Base-by-base conservation (phyloP, 2,888 invertebrate genomes). In the Pachycephus smyrnensis region DNA sequence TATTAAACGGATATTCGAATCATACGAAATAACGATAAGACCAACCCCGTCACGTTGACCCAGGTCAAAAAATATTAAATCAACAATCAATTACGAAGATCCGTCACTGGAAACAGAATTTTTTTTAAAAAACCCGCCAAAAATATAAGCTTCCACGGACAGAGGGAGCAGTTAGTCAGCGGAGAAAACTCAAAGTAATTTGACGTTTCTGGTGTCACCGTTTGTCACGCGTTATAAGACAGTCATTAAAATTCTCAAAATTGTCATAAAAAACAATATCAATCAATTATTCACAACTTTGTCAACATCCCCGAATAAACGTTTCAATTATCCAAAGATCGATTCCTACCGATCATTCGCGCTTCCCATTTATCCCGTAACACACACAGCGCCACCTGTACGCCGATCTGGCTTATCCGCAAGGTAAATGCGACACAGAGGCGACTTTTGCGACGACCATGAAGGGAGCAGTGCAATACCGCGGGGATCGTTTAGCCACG, bases 371-470 rank as follows among this genome's bases (percentile, higher is more conserved):
- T 33, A 31, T 32, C 32, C 71, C 71, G 71, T 9, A 33, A 23
- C 71, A 31, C 71, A 71, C 31, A 9, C 9, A 71, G 71, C 71
- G 71, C 71, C 71, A 71, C 71, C 71, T 71, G 71, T 31, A n/a
- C 55, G 55, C 55, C 55, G 55, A 55, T 23, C 55, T 23, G 55
- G 55, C 55, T 55, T 55, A 55, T 55, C 55, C 55, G 55, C 55
- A 23, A 55, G 55, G 55, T 23, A 55, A 55, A 0, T 23, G 23
- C 55, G 55, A 55, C 55, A 55, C 55, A 55, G 55, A 1, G 9
- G 2, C 55, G 55, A 55, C 55, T 55, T 55, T 55, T 23, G 71
- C 71, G 71, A 12, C 71, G 32, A 71, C 71, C 55, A 55, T 23
- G 15, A 55, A 55, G 23, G 55, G 23, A 55, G 55, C 23, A 55